A percentile compares a stretch with the other conserved stretches of the same genome.
These are phyloP conservation scores for Pseudorectes ferrugineus DNA, from an alignment of 2,113 vertebrate genomes.

Conservation along the genomic window DNA sequence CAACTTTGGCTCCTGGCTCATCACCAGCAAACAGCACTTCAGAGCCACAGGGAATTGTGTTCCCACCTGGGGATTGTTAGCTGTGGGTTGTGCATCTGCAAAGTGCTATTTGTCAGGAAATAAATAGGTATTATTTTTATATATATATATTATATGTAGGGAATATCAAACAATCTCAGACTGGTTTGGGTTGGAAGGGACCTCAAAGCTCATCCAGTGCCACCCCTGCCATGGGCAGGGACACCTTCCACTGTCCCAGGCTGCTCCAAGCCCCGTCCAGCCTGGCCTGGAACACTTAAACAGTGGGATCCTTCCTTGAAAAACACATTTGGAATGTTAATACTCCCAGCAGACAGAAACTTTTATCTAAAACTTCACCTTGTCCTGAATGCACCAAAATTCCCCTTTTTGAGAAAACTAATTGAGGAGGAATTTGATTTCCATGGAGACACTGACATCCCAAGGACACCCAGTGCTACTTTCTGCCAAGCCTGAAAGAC, in stretches of 20 bases:
- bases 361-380: background rate
- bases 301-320: background rate
- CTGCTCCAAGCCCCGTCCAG: background rate
- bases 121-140: background rate
- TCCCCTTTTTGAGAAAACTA: background rate
- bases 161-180: background rate
- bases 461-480: background rate
- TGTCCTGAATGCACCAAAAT: background rate
- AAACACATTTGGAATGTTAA: background rate
- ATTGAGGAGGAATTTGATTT: background rate
- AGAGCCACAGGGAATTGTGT: background rate
- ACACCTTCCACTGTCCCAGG: background rate
- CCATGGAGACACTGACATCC: background rate
- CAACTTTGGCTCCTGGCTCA: background rate
- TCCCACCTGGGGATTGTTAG: background rate
- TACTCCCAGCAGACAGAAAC: background rate
- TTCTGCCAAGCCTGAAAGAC: background rate
- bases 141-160: no score
- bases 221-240: background rate
- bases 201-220: fast-evolving
- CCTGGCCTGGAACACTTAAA: background rate
- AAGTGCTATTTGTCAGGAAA: background rate
- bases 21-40: background rate
- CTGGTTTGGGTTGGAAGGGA: background rate
- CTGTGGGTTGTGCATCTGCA: background rate